A percentile compares a stretch with the other conserved stretches of the same genome.
Conservation (phyloP, 2,113 vertebrate genomes). For the Odocoileus virginianus region DNA sequence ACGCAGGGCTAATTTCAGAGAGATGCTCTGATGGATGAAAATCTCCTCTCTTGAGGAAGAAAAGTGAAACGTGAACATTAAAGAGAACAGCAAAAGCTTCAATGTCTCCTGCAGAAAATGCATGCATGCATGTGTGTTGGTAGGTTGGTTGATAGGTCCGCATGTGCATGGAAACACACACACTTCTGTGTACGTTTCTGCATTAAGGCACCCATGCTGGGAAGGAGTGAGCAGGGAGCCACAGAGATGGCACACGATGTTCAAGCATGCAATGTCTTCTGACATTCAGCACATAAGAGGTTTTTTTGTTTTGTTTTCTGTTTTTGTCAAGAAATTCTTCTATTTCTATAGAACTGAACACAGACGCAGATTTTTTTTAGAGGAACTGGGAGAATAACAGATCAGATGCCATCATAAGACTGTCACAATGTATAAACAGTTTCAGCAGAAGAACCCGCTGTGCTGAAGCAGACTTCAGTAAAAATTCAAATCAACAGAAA, state of each 20-base stretch:
- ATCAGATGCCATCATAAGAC: background rate
- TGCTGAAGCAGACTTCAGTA: background rate
- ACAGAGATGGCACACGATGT: background rate
- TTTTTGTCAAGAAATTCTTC: background rate
- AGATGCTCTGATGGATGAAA: background rate
- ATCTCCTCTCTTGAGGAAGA: background rate
- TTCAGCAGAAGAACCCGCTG: background rate
- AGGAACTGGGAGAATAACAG: background rate
- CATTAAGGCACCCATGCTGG: fast-evolving
- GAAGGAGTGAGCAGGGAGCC: no score
- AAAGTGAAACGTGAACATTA: background rate
- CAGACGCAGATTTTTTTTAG: background rate
- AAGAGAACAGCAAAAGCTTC: background rate
- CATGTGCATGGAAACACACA: fast-evolving
- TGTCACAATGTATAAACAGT: constrained; percentile 25
- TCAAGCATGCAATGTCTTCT: background rate
- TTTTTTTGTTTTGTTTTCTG: background rate
- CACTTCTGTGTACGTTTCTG: fast-evolving
- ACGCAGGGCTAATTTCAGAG: background rate
- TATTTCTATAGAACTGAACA: background rate
- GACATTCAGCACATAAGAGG: background rate
- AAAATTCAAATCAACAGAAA: background rate
- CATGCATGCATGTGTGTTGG: background rate
- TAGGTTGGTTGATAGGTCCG: background rate
- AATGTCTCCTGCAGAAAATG: background rate